Base-by-base conservation (phyloP, 2,797 vertebrate genomes). In the Sebastes matsubarae region DNA sequence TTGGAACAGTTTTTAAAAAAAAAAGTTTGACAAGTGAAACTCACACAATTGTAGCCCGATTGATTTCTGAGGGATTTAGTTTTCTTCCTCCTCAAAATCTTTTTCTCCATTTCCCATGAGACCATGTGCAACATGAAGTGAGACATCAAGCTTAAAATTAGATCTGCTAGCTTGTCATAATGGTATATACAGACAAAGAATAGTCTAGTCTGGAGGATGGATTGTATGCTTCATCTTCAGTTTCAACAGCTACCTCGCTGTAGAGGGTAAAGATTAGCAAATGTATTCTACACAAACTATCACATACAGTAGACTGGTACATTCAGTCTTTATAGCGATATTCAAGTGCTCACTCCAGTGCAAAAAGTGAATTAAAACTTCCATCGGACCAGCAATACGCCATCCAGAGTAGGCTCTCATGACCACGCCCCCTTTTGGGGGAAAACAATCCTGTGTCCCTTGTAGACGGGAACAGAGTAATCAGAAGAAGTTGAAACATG, bases 61-160 rank as follows among this genome's bases (percentile, higher is more conserved):
- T 67, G 12, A 66, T 69, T 75, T 77, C 57, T 60, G 11, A 77
- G 10, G 10, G 52, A 61, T 75, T 64, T 34, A 10, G n/a, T 74
- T 57, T 75, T n/a, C 20, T 69, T 36, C 46, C 2, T 50, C 14
- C 18, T 71, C 14, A 20, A 78, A 75, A 57, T 63, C 42, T 65
- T 68, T 72, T 34, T 50, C 61, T 52, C n/a, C 20, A 27, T 66
- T 75, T 75, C 81, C 67, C 63, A 16, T 12, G 70, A 77, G 69
- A 22, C 32, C 24, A 20, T 8, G 46, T 30, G 30, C 29, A 80
- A 55, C 36, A 65, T 59, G 67, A 88, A 34, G 38, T 46, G 60
- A 63, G 77, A 58, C 50, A 50, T 63, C 42, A 75, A 36, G 72
- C 27, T n/a, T 67, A 64, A 77, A 68, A 52, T 55, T 46, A 66